Evolutionary conservation across 1,140 invertebrate genomes (phyloP).

Genomic region (Thaumatotibia leucotreta): DNA sequence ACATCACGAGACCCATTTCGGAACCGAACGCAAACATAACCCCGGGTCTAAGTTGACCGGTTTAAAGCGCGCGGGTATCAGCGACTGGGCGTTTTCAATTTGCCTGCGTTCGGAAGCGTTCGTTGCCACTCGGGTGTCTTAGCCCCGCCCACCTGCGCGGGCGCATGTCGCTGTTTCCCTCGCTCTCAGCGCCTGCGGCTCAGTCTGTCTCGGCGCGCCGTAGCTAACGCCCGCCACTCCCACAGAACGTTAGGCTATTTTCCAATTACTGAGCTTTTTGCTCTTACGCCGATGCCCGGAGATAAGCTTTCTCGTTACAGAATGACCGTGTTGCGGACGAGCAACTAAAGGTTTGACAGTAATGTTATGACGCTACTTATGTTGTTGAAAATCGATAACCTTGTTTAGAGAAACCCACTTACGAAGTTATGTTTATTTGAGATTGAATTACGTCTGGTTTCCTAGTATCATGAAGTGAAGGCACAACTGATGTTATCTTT

Average conservation of each 20-base stretch:
- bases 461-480: not conserved
- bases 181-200: slow-evolving; percentile 21
- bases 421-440: not conserved
- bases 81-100: slow-evolving; percentile 59
- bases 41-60: slow-evolving; percentile 32
- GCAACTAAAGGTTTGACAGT: slow-evolving; percentile 11
- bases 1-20: slow-evolving; percentile 23
- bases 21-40: slow-evolving; percentile 20
- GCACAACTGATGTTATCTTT: not conserved
- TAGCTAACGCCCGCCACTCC: slow-evolving; percentile 45
- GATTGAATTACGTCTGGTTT: not conserved
- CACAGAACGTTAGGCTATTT: slow-evolving; percentile 53
- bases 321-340: slow-evolving; percentile 22
- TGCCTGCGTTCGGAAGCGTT: slow-evolving; percentile 40
- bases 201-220: slow-evolving; percentile 38
- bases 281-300: slow-evolving; percentile 39
- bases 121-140: slow-evolving; percentile 43
- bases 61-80: slow-evolving; percentile 31
- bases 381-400: slow-evolving; percentile 1
- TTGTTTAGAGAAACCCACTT: not conserved
- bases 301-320: slow-evolving; percentile 60
- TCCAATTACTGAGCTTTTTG: slow-evolving; percentile 72
- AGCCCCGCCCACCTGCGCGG: slow-evolving; percentile 49
- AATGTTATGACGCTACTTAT: slow-evolving; percentile 10
- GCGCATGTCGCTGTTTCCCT: slow-evolving; percentile 35